Conservation (phyloP, 2,113 vertebrate genomes). For the Upupa epops region DNA sequence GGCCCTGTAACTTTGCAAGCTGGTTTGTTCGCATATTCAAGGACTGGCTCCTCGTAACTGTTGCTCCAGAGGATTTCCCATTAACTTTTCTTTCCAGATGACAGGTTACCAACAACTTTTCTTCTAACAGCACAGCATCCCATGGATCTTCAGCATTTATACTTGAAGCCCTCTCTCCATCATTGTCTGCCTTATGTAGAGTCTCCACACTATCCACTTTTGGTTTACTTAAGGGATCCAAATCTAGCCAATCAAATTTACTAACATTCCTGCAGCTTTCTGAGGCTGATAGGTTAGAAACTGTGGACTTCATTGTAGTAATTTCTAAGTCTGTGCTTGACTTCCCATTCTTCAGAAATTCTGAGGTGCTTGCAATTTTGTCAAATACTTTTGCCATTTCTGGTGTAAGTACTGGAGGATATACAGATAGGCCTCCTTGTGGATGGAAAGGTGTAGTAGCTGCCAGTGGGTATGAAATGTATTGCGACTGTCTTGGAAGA, state of each 20-base stretch:
- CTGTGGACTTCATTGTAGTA: slow-evolving; percentile 67
- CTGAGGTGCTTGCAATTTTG: slow-evolving; percentile 95
- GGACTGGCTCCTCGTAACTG: slow-evolving; percentile 88
- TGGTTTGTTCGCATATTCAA: slow-evolving; percentile 83
- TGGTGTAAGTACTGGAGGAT: slow-evolving; percentile 80
- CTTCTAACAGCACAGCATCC: slow-evolving; percentile 92
- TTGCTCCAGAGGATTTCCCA: slow-evolving; percentile 81
- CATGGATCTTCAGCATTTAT: slow-evolving; percentile 87
- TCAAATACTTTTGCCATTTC: slow-evolving; percentile 95
- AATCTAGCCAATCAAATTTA: slow-evolving; percentile 93
- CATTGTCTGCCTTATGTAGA: slow-evolving; percentile 29
- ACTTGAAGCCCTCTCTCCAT: slow-evolving; percentile 29
- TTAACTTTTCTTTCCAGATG: slow-evolving; percentile 74
- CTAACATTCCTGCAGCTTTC: slow-evolving; percentile 78
- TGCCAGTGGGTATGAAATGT: slow-evolving; percentile 85
- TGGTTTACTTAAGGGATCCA: slow-evolving; percentile 92
- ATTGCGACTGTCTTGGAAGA: slow-evolving; percentile 78
- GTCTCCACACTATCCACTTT: slow-evolving; percentile 82
- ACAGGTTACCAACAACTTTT: slow-evolving; percentile 75
- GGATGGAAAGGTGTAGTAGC: slow-evolving; percentile 79
- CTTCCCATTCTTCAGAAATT: slow-evolving; percentile 91
- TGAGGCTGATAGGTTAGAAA: slow-evolving; percentile 69
- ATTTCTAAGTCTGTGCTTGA: slow-evolving; percentile 81
- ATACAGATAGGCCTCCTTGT: slow-evolving; percentile 66
- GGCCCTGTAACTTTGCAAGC: slow-evolving; percentile 73